Evolutionary conservation across 2,888 invertebrate genomes (phyloP).

Genomic region (Cephus spinipes): DNA sequence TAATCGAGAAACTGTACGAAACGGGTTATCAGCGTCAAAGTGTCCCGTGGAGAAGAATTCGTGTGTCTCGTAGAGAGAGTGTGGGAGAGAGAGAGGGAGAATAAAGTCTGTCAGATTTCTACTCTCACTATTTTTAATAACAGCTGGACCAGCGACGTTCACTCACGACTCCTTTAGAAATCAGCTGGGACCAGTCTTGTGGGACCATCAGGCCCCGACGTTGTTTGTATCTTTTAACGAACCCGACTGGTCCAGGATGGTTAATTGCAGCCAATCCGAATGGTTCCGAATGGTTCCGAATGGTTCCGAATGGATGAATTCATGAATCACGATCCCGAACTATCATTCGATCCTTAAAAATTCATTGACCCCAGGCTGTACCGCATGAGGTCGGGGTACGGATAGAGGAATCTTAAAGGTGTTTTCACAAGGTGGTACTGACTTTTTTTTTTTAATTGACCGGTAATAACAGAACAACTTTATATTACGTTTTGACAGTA

Average conservation of each 20-base stretch:
- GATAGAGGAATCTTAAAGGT: background rate
- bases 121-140: background rate
- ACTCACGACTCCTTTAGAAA: background rate
- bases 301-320: background rate
- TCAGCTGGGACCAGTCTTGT: background rate
- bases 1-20: constrained; percentile 32
- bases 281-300: background rate
- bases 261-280: background rate
- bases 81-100: constrained; percentile 3
- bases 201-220: background rate
- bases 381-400: background rate
- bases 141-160: background rate
- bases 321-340: background rate
- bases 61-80: background rate
- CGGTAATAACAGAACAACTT: background rate
- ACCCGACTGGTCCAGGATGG: background rate
- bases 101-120: background rate
- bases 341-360: background rate
- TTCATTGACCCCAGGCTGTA: background rate
- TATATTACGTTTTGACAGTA: background rate
- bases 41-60: background rate
- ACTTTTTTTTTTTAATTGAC: background rate
- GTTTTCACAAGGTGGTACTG: background rate
- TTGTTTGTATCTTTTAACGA: background rate
- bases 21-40: background rate